Evolutionary conservation across 2,888 invertebrate species (phyloP).

Genomic region (Agrotis clavis): DNA sequence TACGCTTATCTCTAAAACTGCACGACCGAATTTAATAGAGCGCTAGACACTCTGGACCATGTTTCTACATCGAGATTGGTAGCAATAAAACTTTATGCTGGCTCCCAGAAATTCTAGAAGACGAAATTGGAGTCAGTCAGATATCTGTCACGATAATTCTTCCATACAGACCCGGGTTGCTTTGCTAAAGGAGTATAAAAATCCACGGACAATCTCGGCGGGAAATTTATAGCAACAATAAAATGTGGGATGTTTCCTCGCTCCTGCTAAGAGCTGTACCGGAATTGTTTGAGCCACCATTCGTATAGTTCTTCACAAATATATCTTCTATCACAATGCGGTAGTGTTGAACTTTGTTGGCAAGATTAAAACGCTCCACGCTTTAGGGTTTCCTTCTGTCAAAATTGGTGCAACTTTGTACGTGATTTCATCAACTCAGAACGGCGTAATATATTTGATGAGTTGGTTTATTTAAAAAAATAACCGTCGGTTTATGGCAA

Average conservation of each 20-base stretch:
- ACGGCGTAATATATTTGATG: conserved; percentile 44
- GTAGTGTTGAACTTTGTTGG: conserved; percentile 63
- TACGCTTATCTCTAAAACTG: conserved; percentile 34
- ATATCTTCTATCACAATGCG: conserved; percentile 65
- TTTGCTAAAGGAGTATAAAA: conserved; percentile 80
- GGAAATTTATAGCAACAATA: conserved; percentile 90
- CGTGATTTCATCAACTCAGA: conserved; percentile 54
- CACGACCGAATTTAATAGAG: conserved; percentile 33
- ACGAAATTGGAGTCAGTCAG: conserved; percentile 53
- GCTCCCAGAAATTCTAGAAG: conserved; percentile 41
- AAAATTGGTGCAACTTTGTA: conserved; percentile 65
- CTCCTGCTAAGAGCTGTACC: conserved; percentile 78
- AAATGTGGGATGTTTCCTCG: conserved; percentile 87
- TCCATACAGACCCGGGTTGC: conserved; percentile 46
- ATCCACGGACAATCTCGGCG: conserved; percentile 87
- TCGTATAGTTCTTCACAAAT: conserved; percentile 66
- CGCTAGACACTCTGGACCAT: conserved; percentile 22
- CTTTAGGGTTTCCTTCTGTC: conserved; percentile 52
- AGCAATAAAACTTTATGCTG: conserved; percentile 42
- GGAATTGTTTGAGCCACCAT: conserved; percentile 65
- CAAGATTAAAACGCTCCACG: conserved; percentile 60
- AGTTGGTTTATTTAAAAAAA: conserved; percentile 45
- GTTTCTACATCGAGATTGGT: conserved; percentile 25
- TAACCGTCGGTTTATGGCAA: conserved; percentile 17
- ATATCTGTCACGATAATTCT: conserved; percentile 67